A percentile compares a stretch with the other conserved stretches of the same genome.
Conservation (phyloP, 2,113 vertebrate species). For the Phalacrocorax carbo region DNA sequence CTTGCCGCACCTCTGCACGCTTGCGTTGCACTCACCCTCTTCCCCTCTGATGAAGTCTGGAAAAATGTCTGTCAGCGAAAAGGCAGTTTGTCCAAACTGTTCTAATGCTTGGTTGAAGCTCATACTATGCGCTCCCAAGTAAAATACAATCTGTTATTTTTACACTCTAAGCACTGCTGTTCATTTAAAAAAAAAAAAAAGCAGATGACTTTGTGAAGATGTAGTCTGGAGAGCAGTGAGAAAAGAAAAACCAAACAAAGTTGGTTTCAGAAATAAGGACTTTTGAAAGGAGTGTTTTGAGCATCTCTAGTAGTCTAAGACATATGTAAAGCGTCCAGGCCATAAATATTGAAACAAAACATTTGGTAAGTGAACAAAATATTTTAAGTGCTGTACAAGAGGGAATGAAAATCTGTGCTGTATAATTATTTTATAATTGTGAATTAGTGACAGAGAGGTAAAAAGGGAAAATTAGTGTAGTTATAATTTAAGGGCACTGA, state of each 20-base stretch:
- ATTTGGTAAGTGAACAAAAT: neutral
- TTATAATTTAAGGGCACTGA: neutral
- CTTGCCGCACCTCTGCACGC: rapidly evolving
- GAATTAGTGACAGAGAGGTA: neutral
- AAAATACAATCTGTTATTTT: neutral
- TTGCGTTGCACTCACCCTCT: neutral
- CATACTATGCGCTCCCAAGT: neutral
- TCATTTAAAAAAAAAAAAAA: neutral
- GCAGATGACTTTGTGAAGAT: neutral
- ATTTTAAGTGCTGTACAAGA: neutral
- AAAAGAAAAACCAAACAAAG: neutral
- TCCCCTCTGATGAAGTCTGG: neutral
- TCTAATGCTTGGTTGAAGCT: neutral
- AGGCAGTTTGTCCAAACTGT: neutral
- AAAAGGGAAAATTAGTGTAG: neutral
- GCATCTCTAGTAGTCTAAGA: neutral
- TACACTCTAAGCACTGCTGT: neutral
- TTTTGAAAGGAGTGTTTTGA: neutral
- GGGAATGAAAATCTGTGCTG: neutral
- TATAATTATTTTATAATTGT: neutral
- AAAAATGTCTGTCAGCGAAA: neutral
- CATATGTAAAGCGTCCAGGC: neutral
- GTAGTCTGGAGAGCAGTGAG: neutral
- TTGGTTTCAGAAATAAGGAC: neutral
- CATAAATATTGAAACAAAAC: neutral